A percentile compares a stretch with the other conserved stretches of the same genome.
phyloP scores from a whole-genome alignment of 2,113 vertebrate species.

The Neolamprologus kungweensis region DNA sequence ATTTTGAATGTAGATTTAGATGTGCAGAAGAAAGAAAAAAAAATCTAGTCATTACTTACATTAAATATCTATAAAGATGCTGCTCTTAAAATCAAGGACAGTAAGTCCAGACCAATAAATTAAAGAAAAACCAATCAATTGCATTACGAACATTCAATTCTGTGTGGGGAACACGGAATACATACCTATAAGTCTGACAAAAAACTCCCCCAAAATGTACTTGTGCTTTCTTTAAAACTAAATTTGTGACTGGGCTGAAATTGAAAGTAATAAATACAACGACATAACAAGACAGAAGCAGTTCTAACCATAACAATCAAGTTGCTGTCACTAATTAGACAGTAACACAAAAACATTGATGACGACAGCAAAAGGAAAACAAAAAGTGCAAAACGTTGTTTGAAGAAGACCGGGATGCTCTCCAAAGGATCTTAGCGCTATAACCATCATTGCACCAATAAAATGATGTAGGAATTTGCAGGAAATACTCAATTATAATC shows the following conservation, averaged over 20 bases:
- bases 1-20: neutral
- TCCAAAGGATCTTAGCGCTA: neutral
- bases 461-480: neutral
- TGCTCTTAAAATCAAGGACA: neutral
- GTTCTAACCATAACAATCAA: neutral
- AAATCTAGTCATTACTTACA: neutral
- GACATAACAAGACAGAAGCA: neutral
- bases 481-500: neutral
- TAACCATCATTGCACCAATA: neutral
- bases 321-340: neutral
- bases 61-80: neutral
- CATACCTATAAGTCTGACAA: neutral
- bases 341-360: neutral
- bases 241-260: neutral
- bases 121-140: neutral
- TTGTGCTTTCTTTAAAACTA: neutral
- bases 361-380: neutral
- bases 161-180: neutral
- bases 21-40: neutral
- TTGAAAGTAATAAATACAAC: neutral
- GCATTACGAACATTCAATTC: neutral
- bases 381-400: conserved; percentile 53
- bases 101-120: neutral
- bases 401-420: neutral
- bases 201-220: neutral